Percentiles rank a stretch among this genome's conserved stretches.
Conservation (phyloP, 2,113 vertebrate species). For the Desmodus rotundus region DNA sequence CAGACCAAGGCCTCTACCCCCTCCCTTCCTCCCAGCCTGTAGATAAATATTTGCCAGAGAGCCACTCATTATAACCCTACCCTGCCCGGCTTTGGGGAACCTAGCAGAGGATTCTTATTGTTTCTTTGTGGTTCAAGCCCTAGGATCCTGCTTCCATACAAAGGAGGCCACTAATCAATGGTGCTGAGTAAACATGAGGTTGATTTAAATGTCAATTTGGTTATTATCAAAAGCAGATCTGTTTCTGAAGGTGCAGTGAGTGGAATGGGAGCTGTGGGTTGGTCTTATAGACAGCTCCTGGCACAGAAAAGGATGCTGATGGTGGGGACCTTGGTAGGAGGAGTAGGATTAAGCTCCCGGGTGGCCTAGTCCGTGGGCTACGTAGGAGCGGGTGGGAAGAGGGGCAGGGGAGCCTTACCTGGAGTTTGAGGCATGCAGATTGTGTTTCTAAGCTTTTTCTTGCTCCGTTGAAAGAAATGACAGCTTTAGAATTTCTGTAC, state of each 20-base stretch:
- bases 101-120: background rate
- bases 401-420: accelerated
- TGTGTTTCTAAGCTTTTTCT: background rate
- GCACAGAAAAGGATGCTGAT: background rate
- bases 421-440: background rate
- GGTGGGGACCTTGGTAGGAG: background rate
- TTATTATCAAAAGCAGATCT: background rate
- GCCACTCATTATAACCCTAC: background rate
- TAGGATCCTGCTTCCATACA: background rate
- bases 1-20: background rate
- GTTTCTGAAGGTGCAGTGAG: background rate
- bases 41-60: background rate
- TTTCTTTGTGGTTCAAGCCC: background rate
- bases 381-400: background rate
- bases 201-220: background rate
- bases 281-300: background rate
- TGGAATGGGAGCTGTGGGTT: background rate
- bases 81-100: background rate
- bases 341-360: no score
- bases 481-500: background rate
- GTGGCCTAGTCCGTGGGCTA: background rate
- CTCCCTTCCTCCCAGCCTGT: background rate
- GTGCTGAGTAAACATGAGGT: background rate
- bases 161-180: background rate
- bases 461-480: background rate